These are phyloP conservation scores for Girardinichthys multiradiatus DNA, from an alignment of 2,113 vertebrate genomes.

Conservation along the genomic window DNA sequence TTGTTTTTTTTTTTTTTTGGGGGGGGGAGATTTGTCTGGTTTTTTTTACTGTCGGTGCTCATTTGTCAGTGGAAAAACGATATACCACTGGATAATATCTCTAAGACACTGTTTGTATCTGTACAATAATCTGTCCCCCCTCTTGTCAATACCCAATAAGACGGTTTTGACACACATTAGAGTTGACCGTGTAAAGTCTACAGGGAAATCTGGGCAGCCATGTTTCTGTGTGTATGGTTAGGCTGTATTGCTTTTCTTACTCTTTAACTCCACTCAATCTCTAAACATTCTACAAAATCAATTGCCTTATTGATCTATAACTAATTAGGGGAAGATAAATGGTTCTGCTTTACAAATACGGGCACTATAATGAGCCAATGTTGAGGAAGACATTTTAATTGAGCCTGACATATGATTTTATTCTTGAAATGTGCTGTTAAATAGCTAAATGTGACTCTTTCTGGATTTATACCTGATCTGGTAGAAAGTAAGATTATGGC, in stretches of 20 bases:
- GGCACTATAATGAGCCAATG: slow-evolving; percentile 78
- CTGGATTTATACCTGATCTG: slow-evolving; percentile 25
- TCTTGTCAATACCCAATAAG: slow-evolving; percentile 29
- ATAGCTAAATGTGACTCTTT: slow-evolving; percentile 17
- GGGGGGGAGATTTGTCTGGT: no score
- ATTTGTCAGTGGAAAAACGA: not conserved
- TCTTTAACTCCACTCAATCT: slow-evolving; percentile 74
- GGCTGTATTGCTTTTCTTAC: slow-evolving; percentile 68
- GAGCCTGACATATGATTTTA: slow-evolving; percentile 59
- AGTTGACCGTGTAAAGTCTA: slow-evolving; percentile 50
- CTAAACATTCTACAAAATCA: slow-evolving; percentile 78
- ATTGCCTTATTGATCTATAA: slow-evolving; percentile 83
- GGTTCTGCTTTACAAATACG: slow-evolving; percentile 79
- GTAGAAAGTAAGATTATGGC: slow-evolving; percentile 8
- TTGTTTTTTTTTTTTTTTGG: no score
- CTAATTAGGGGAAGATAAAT: slow-evolving; percentile 85
- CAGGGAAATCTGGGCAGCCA: slow-evolving; percentile 70
- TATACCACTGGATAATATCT: slow-evolving; percentile 20
- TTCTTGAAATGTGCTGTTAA: slow-evolving; percentile 36
- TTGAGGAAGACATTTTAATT: slow-evolving; percentile 74
- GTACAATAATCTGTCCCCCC: not conserved
- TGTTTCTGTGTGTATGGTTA: slow-evolving; percentile 69
- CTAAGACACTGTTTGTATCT: slow-evolving; percentile 16
- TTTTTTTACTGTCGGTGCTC: not conserved
- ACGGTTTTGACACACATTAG: slow-evolving; percentile 52